Base-by-base conservation (phyloP, 1,140 invertebrate genomes). In the Drosophila athabasca region DNA sequence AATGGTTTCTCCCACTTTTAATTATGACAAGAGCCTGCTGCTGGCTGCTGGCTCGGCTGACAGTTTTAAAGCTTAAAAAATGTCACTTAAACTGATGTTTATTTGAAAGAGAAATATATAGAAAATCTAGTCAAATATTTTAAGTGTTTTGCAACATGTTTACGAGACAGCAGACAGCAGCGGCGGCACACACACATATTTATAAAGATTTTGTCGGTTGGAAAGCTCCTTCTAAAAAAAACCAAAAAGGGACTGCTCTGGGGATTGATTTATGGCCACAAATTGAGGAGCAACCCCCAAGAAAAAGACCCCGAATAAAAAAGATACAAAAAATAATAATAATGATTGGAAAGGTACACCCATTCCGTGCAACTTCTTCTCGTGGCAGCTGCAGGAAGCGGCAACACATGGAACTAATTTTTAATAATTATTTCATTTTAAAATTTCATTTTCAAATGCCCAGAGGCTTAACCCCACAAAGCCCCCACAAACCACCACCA, bases 21-120 rank as follows among this genome's bases (percentile, higher is more conserved):
- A 88, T 87, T 87, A 88, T 87, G 82, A 87, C 82, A 87, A 82
- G 83, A 88, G 62, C 62, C 62, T n/a, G n/a, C n/a, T n/a, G n/a
- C n/a, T n/a, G n/a, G n/a, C n/a, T n/a, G n/a, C 3, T 11, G 2
- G 24, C 59, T 43, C 51, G 64, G 77, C 65, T 85, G 81, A 82
- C 81, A 85, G 77, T 67, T 78, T 76, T 79, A 83, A 71, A 80
- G 68, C 59, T 71, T 53, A 45, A 57, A 62, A 48, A 80, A 66
- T 80, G 76, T 79, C 78, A 71, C 65, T 53, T 44, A 41, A 79
- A 62, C 43, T 62, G 77, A 57, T 80, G 61, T 62, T 76, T 71
- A 73, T 68, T 49, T 29, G 17, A 39, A 53, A 43, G 2, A 57
- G 60, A 60, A 69, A 57, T 68, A 57, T 44, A 26, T 24, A 7